Conservation (phyloP, 2,797 vertebrate genomes). For the Leucoraja ocellata region DNA sequence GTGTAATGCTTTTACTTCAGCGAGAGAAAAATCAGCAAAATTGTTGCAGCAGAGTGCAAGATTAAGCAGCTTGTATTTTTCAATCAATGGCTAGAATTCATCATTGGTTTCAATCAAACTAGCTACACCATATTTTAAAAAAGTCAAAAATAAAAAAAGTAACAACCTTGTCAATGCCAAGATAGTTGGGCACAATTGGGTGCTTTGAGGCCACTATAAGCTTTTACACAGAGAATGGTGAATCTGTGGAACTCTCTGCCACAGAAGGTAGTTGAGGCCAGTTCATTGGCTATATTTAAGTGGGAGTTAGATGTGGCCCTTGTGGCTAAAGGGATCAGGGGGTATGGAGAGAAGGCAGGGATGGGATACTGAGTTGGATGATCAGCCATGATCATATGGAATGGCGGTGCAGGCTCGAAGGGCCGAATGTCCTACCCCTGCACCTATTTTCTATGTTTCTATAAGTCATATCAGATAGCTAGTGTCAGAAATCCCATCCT, state of each 20-base stretch:
- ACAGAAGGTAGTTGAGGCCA: too few species aligned
- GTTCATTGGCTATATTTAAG: too few species aligned
- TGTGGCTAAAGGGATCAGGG: too few species aligned
- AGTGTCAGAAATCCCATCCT: not conserved
- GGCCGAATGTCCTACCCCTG: too few species aligned
- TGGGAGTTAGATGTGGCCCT: too few species aligned
- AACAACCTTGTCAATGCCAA: not conserved
- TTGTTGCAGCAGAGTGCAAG: not conserved
- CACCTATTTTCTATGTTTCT: not conserved
- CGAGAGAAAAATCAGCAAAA: not conserved
- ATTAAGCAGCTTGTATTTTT: not conserved
- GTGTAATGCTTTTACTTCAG: not conserved
- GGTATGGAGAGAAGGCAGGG: too few species aligned
- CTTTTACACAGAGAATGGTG: too few species aligned
- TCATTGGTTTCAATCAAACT: not conserved
- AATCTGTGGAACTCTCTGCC: too few species aligned
- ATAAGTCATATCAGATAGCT: not conserved
- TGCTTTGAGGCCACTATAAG: not conserved
- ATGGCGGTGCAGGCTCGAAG: too few species aligned
- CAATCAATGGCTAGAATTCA: not conserved
- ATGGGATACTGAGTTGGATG: too few species aligned
- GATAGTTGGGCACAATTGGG: not conserved
- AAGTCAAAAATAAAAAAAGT: not conserved
- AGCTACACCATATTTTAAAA: not conserved
- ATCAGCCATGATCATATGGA: too few species aligned